These are phyloP conservation scores for Campylomormyrus numenius DNA, from an alignment of 2,113 vertebrate species.

Conservation along the genomic window DNA sequence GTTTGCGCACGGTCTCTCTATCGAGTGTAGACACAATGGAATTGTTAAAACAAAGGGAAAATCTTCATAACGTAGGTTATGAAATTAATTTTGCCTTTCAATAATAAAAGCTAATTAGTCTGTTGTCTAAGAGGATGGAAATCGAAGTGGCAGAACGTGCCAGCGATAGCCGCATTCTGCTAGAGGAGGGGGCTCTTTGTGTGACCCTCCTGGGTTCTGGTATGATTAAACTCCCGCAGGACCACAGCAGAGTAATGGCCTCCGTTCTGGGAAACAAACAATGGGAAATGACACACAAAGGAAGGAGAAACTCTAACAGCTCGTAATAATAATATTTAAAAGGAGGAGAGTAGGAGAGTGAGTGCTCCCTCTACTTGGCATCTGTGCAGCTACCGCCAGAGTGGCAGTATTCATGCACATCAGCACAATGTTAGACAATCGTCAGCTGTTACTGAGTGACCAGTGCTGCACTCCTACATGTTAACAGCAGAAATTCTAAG, in stretches of 20 bases:
- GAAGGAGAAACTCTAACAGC: neutral
- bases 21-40: neutral
- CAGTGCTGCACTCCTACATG: neutral
- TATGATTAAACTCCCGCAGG: neutral
- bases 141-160: neutral
- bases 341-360: neutral
- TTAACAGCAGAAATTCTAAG: neutral
- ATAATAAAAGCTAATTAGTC: constrained; percentile 12
- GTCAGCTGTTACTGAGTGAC: neutral
- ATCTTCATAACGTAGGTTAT: constrained; percentile 9
- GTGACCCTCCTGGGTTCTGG: neutral
- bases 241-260: neutral
- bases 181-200: neutral
- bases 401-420: neutral
- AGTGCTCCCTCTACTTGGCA: neutral
- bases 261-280: neutral
- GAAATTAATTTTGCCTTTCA: constrained; percentile 20
- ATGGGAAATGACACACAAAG: neutral
- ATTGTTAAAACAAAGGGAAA: neutral
- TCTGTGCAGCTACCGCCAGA: neutral
- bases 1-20: neutral
- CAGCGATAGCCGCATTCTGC: neutral
- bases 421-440: neutral
- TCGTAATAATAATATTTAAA: neutral
- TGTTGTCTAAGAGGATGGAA: neutral